phyloP scores from a whole-genome alignment of 1,140 invertebrate genomes.

The Drosophila watanabei region DNA sequence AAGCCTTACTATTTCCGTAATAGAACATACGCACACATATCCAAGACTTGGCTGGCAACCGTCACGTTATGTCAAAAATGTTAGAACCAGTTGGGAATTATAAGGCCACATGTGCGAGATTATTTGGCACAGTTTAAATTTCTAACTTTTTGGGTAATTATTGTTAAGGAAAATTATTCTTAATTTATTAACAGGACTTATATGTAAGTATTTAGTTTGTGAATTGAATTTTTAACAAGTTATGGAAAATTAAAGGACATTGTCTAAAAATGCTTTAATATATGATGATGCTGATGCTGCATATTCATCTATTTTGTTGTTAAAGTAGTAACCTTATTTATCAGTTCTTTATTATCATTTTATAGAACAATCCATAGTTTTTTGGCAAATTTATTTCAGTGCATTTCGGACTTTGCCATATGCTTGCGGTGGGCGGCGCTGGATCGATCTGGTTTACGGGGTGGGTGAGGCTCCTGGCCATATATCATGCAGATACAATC shows the following conservation, averaged over 20 bases:
- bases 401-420: slow-evolving; percentile 23
- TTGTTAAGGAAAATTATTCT: no score
- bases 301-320: neutral
- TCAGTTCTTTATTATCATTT: neutral
- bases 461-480: slow-evolving; percentile 52
- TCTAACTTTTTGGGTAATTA: no score
- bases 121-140: no score
- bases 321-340: neutral
- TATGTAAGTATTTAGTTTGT: neutral
- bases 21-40: no score
- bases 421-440: slow-evolving; percentile 42
- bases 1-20: no score
- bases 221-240: neutral
- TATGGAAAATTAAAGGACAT: neutral
- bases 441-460: slow-evolving; percentile 20
- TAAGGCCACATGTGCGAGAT: no score
- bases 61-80: no score
- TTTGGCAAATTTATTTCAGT: slow-evolving; percentile 1
- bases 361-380: neutral
- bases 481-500: slow-evolving; percentile 80
- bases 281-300: neutral
- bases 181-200: neutral
- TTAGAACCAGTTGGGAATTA: no score
- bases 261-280: neutral
- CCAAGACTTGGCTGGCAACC: no score